phyloP scores from a whole-genome alignment of 1,140 invertebrate genomes.

The Cotesia vestalis region DNA sequence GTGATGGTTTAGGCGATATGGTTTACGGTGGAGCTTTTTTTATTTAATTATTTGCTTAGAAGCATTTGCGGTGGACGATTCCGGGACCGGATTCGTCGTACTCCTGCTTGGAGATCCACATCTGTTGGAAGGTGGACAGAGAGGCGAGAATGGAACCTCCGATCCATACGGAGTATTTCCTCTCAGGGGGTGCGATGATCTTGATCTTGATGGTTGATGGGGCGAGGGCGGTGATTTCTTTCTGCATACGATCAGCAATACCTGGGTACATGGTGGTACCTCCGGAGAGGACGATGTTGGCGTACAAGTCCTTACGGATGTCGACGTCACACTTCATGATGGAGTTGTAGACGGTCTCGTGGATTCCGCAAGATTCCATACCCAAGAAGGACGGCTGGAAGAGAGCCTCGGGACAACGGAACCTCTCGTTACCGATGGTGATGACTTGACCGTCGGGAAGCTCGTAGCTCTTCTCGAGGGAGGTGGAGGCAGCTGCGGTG shows the following conservation, averaged over 20 bases:
- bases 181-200: conserved; percentile 92
- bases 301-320: conserved; percentile 93
- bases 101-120: conserved; percentile 93
- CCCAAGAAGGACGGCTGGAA: conserved; percentile 92
- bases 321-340: conserved; percentile 95
- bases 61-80: conserved; percentile 40
- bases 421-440: conserved; percentile 93
- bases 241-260: conserved; percentile 85
- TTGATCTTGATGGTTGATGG: conserved; percentile 90
- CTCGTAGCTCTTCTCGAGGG: conserved; percentile 87
- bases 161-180: conserved; percentile 94
- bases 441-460: conserved; percentile 90
- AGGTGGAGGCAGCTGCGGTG: conserved; percentile 85
- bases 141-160: conserved; percentile 87
- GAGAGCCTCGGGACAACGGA: conserved; percentile 91
- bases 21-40: conserved; percentile 14
- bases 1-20: conserved; percentile 25
- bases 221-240: conserved; percentile 82
- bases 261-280: conserved; percentile 94
- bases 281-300: conserved; percentile 84
- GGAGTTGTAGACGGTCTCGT: conserved; percentile 89
- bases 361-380: conserved; percentile 84
- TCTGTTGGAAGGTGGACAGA: conserved; percentile 84
- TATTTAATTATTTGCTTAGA: conserved; percentile 23
- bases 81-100: conserved; percentile 91